Evolutionary conservation across 2,888 invertebrate species (phyloP).

Genomic region (Congeria kusceri): DNA sequence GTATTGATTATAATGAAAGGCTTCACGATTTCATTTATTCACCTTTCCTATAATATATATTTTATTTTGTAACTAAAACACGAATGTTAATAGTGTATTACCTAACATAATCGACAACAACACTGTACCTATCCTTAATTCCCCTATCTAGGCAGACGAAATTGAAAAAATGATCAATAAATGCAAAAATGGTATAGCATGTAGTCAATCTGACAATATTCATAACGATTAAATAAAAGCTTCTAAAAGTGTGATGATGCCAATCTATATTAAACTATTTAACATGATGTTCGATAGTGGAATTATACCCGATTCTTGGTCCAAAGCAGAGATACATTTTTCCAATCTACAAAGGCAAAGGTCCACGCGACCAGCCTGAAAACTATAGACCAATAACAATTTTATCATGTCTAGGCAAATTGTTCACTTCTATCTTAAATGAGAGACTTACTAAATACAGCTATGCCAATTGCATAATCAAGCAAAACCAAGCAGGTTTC

Average conservation of each 20-base stretch:
- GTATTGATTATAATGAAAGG: no score
- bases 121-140: not conserved
- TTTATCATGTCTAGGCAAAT: conserved; percentile 43
- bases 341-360: conserved; percentile 39
- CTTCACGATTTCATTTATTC: no score
- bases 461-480: conserved; percentile 21
- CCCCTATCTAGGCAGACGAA: not conserved
- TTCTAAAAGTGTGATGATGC: not conserved
- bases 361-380: conserved; percentile 1
- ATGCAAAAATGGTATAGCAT: conserved; percentile 9
- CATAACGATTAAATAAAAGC: conserved; percentile 24
- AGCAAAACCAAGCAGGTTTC: conserved; percentile 43
- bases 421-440: conserved; percentile 48
- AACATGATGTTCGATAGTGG: conserved; percentile 37
- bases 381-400: conserved; percentile 53
- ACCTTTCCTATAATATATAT: no score
- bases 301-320: conserved; percentile 29
- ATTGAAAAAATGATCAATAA: conserved; percentile 23
- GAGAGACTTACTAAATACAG: conserved; percentile 38
- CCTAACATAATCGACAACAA: not conserved
- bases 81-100: not conserved
- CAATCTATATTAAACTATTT: conserved; percentile 15
- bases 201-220: conserved; percentile 14
- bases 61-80: no score
- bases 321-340: conserved; percentile 22